Percentiles rank a stretch among this genome's conserved stretches.
These are phyloP conservation scores for Porites divaricata DNA, from an alignment of 92 coral and sea anemone genomes.

Conservation along the genomic window DNA sequence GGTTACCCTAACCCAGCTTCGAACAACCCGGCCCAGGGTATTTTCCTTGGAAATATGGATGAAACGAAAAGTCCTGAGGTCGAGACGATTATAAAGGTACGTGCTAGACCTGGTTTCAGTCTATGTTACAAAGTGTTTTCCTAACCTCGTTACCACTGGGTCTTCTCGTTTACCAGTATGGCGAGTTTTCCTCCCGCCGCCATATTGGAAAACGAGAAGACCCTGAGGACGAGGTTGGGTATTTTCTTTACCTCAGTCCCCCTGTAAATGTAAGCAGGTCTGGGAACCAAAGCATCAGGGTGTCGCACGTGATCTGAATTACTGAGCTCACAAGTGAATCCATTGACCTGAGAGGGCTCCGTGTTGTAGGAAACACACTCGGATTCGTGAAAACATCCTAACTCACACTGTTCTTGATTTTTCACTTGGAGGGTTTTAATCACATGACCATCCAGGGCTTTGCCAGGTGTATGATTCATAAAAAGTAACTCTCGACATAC, in stretches of 20 bases:
- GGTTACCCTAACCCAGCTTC: too few relatives aligned
- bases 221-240: neutral
- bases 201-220: too few relatives aligned
- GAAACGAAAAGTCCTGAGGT: too few relatives aligned
- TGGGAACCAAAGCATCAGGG: conserved; percentile 32
- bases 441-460: conserved; percentile 38
- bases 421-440: conserved; percentile 13
- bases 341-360: conserved; percentile 17
- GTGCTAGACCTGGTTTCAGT: too few relatives aligned
- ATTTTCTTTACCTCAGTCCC: conserved; percentile 12
- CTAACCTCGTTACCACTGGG: too few relatives aligned
- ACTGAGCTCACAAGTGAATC: conserved; percentile 43
- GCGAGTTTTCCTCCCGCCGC: too few relatives aligned
- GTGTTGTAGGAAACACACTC: conserved; percentile 37
- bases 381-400: conserved; percentile 11
- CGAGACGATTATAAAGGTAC: too few relatives aligned
- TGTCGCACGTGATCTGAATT: conserved; percentile 45
- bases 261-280: conserved; percentile 26
- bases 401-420: conserved; percentile 2
- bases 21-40: too few relatives aligned
- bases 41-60: too few relatives aligned
- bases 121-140: too few relatives aligned
- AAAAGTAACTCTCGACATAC: neutral
- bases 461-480: neutral
- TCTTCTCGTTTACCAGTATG: too few relatives aligned